Base-by-base conservation (phyloP, 1,140 invertebrate species). In the Anagrus nilaparvatae region DNA sequence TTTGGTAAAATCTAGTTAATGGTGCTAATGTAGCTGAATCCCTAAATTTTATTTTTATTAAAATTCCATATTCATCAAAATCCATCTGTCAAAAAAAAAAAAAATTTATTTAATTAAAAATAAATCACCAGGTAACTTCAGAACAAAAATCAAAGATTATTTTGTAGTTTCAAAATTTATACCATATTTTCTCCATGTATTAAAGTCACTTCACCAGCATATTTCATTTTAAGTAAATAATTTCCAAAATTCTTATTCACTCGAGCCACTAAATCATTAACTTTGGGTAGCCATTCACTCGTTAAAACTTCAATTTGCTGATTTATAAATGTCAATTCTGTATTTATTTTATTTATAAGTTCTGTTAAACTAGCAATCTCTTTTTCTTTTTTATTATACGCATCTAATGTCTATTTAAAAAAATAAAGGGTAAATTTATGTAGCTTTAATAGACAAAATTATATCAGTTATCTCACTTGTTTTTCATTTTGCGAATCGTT, bases 1-100 rank as follows among this genome's bases (percentile, higher is more conserved):
- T 94, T 67, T 97, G 93, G 40, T 80, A 75, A 52, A 77, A 74
- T 2, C 78, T 72, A 29, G 84, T 84, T 30, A 97, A 63, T 55
- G 84, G 81, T 56, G 82, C 77, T 24, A 97, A 58, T 27, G 72
- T 70, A 47, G 87, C 82, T 3, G 71, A 63, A 47, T 81, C 79
- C 8, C 94, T 76, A 64, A 91, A 98, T 47, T 87, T 82, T 1
- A 97, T 91, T 58, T 76, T 72, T 14, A 97, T 89, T 38, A 75
- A 74, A 5, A 96, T 71, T 6, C 92, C 92, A 70, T 96, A 97
- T 33, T 84, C 74, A 14, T 79, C 75, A 64, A 82, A 95, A 55
- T 95, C 84, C 49, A 82, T 74, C 80, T 89, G n/a, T n/a, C n/a
- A n/a, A n/a, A n/a, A n/a, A n/a, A n/a, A n/a, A n/a, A n/a, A n/a